Evolutionary conservation across 2,888 invertebrate species (phyloP).

Genomic region (Ormyrus thymus): DNA sequence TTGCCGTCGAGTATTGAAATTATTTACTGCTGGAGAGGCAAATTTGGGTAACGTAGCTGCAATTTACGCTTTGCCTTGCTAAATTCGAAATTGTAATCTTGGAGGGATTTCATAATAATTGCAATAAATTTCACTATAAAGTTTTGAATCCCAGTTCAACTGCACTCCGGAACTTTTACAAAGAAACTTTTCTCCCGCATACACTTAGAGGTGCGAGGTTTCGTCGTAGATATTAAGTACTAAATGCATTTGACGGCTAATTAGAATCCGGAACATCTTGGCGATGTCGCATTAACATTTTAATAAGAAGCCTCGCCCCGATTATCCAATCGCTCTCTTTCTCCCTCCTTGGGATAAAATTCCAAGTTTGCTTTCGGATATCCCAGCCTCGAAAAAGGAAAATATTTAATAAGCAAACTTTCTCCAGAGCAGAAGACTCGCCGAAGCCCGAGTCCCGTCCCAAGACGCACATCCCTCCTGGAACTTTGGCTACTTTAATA

Average conservation of each 20-base stretch:
- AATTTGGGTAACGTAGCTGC: too few relatives aligned
- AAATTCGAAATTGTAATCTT: too few relatives aligned
- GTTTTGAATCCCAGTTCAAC: too few relatives aligned
- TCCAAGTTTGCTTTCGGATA: conserved; percentile 5
- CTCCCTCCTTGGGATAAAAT: neutral
- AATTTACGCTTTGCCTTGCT: too few relatives aligned
- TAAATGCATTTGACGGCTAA: neutral
- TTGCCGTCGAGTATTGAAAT: too few relatives aligned
- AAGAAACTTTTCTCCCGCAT: too few relatives aligned
- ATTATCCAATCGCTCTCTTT: conserved; percentile 13
- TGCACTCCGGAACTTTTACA: too few relatives aligned
- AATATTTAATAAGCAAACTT: conserved; percentile 48
- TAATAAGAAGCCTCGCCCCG: neutral
- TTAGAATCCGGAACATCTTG: conserved; percentile 12
- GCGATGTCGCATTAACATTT: neutral
- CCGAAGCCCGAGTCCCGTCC: too few relatives aligned
- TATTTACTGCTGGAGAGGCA: too few relatives aligned
- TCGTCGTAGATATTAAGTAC: neutral
- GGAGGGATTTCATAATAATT: too few relatives aligned
- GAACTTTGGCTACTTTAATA: conserved; percentile 27
- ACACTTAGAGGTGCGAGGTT: neutral
- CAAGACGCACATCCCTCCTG: too few relatives aligned
- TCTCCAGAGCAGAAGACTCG: conserved; percentile 4
- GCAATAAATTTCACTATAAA: too few relatives aligned
- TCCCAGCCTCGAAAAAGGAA: conserved; percentile 7